These are phyloP conservation scores for Ageneiosus marmoratus DNA, from an alignment of 2,113 vertebrate species.

Conservation along the genomic window DNA sequence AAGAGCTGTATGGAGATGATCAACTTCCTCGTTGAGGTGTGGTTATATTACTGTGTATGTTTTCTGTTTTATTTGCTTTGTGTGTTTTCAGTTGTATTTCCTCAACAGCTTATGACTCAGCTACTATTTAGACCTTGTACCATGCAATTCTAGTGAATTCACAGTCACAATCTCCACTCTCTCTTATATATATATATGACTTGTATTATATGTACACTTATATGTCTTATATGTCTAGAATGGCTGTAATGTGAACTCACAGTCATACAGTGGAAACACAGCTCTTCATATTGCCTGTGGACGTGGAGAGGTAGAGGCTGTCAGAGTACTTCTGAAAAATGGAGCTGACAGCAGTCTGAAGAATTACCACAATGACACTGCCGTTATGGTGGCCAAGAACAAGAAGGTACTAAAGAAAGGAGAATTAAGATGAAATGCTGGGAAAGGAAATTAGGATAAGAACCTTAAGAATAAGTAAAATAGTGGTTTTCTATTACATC, in stretches of 20 bases:
- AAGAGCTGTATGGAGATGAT: slow-evolving; percentile 80
- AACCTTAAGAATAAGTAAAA: neutral
- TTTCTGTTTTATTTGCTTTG: slow-evolving; percentile 22
- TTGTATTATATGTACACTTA: too few species aligned
- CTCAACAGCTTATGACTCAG: slow-evolving; percentile 27
- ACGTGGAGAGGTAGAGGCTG: slow-evolving; percentile 80
- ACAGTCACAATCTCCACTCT: neutral
- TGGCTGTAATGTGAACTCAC: slow-evolving; percentile 83
- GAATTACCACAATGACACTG: slow-evolving; percentile 90
- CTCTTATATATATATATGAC: too few species aligned
- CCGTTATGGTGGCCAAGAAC: slow-evolving; percentile 86
- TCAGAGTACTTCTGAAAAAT: slow-evolving; percentile 78
- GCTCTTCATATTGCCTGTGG: slow-evolving; percentile 85
- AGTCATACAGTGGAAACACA: slow-evolving; percentile 87
- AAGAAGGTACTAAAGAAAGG: slow-evolving; percentile 72
- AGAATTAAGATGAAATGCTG: neutral
- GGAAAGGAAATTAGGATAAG: neutral
- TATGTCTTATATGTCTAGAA: slow-evolving; percentile 62
- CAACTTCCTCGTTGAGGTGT: slow-evolving; percentile 79
- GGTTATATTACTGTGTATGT: slow-evolving; percentile 22
- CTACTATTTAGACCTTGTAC: neutral
- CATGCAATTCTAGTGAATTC: neutral
- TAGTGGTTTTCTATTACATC: neutral
- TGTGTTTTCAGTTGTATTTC: slow-evolving; percentile 33
- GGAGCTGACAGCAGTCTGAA: slow-evolving; percentile 86